Evolutionary conservation across 2,888 invertebrate genomes (phyloP).

Genomic region (Leptinotarsa juncta): DNA sequence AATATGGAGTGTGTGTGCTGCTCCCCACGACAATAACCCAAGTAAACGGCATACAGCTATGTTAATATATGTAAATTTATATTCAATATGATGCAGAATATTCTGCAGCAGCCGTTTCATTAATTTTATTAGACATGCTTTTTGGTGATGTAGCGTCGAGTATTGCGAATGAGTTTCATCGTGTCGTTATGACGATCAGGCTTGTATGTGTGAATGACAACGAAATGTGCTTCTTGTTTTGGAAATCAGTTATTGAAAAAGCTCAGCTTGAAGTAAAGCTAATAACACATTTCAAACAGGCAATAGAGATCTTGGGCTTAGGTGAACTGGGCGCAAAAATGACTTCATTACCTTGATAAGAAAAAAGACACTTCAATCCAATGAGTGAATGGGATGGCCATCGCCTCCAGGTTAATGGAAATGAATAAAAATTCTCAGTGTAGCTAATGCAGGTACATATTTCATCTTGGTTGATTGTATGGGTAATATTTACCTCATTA

Average conservation of each 20-base stretch:
- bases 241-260: not conserved
- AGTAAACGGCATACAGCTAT: constrained; percentile 45
- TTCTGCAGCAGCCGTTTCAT: constrained; percentile 44
- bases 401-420: too few relatives aligned
- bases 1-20: constrained; percentile 52
- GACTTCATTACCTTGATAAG: too few relatives aligned
- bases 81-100: constrained; percentile 50
- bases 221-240: not conserved
- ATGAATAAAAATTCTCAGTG: too few relatives aligned
- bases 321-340: too few relatives aligned
- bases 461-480: too few relatives aligned
- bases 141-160: constrained; percentile 32
- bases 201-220: constrained; percentile 9
- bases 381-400: too few relatives aligned
- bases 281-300: not conserved
- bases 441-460: too few relatives aligned
- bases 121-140: constrained; percentile 47
- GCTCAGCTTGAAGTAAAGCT: not conserved
- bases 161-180: not conserved
- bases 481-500: too few relatives aligned
- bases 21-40: constrained; percentile 41
- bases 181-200: not conserved
- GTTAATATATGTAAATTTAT: constrained; percentile 52
- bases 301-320: too few relatives aligned
- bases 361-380: too few relatives aligned